Conservation (phyloP, 2,797 vertebrate species). For the Dendrocincla fuliginosa region DNA sequence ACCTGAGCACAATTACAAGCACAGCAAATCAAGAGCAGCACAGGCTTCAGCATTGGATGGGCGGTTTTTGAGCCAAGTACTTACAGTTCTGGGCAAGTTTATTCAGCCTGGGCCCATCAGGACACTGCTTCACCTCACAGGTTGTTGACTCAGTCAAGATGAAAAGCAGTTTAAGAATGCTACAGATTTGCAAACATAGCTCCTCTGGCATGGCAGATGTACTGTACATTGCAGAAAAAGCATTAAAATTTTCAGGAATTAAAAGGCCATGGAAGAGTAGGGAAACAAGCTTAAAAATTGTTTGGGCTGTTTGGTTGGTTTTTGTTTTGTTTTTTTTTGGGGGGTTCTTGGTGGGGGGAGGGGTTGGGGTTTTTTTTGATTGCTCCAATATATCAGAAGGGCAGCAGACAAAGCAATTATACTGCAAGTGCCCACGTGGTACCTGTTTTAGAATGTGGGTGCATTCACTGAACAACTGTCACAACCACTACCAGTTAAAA, state of each 20-base stretch:
- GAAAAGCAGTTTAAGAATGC: not conserved
- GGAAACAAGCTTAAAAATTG: not conserved
- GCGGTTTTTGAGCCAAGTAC: not conserved
- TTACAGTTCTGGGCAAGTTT: not conserved
- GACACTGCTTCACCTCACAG: not conserved
- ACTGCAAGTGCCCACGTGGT: not conserved
- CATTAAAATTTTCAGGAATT: not conserved
- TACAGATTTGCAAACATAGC: not conserved
- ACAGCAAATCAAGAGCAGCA: not conserved
- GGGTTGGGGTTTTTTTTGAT: not conserved
- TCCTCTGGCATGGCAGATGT: not conserved
- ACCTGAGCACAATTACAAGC: not conserved
- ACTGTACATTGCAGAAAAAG: not conserved
- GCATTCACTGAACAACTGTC: not conserved
- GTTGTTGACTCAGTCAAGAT: not conserved
- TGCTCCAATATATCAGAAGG: not conserved
- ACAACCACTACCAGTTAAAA: not conserved
- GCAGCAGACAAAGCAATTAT: not conserved
- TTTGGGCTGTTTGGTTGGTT: no score
- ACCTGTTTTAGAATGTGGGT: not conserved
- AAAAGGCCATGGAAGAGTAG: not conserved
- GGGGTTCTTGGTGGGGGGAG: accelerated
- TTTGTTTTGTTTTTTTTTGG: no score
- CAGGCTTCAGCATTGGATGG: not conserved
- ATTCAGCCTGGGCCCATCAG: not conserved